Evolutionary conservation across 2,797 vertebrate genomes (phyloP).

Genomic region (Alcedo atthis): DNA sequence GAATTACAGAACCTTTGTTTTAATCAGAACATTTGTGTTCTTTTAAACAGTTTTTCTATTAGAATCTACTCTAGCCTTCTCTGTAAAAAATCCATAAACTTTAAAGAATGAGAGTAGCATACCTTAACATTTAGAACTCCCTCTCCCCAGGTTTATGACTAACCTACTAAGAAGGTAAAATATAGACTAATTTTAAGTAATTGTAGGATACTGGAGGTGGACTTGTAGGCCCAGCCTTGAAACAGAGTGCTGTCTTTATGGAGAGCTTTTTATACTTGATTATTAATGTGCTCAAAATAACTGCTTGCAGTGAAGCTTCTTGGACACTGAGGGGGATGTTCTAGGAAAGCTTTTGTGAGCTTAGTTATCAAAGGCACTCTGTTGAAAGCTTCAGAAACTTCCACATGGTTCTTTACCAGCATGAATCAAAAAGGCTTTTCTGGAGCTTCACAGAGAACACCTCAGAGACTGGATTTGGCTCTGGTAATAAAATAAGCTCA

Average conservation of each 20-base stretch:
- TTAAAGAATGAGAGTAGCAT: background rate
- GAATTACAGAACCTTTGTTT: background rate
- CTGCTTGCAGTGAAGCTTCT: background rate
- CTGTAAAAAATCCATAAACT: background rate
- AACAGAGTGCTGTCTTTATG: background rate
- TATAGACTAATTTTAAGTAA: conserved; percentile 9
- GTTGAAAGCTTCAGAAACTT: background rate
- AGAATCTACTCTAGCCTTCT: background rate
- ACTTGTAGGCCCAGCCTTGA: background rate
- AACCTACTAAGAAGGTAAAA: background rate
- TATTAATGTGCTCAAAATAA: conserved; percentile 36
- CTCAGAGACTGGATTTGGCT: background rate
- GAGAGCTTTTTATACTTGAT: conserved; percentile 11
- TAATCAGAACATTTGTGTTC: background rate
- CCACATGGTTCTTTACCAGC: background rate
- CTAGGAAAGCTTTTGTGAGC: background rate
- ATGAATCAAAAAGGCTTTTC: background rate
- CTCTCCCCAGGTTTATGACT: background rate
- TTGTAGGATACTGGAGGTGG: background rate
- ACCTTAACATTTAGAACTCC: background rate
- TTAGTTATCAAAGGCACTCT: background rate
- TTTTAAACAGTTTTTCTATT: background rate
- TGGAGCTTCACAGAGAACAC: background rate
- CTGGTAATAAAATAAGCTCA: background rate
- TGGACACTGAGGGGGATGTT: background rate